phyloP scores from a whole-genome alignment of 1,140 invertebrate genomes.

The Meloidogyne exigua region DNA sequence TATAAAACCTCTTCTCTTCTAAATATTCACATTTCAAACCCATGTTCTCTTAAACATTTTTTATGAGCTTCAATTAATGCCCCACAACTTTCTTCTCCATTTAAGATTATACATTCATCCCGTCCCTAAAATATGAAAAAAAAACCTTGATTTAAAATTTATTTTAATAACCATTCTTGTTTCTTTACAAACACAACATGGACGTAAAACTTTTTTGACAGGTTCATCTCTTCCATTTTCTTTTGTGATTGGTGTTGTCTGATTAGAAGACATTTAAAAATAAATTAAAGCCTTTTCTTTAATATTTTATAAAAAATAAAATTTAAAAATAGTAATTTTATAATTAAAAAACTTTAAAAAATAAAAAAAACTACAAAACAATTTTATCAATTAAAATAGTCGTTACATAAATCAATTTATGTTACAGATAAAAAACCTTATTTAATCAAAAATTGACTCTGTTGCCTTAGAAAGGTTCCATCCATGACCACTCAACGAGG shows the following conservation, averaged over 20 bases:
- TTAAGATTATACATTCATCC: conserved; percentile 76
- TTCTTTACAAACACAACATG: conserved; percentile 27
- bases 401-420: background rate
- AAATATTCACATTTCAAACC: conserved; percentile 82
- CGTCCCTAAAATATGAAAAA: conserved; percentile 45
- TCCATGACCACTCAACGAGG: conserved; percentile 64
- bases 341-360: background rate
- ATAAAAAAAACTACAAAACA: too few relatives aligned
- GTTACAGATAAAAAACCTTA: background rate
- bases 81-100: conserved; percentile 86
- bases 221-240: conserved; percentile 1
- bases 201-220: background rate
- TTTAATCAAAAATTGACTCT: conserved; percentile 38
- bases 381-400: background rate
- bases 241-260: background rate
- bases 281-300: background rate
- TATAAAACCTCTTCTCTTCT: too few relatives aligned
- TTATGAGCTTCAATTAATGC: conserved; percentile 91
- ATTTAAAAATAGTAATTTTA: background rate
- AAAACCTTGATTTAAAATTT: background rate
- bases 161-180: conserved; percentile 17
- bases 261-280: conserved; percentile 4
- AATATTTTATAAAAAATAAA: background rate
- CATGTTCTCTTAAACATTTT: conserved; percentile 87
- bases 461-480: conserved; percentile 63